phyloP scores from a whole-genome alignment of 2,113 vertebrate species.

The Neogale vison region DNA sequence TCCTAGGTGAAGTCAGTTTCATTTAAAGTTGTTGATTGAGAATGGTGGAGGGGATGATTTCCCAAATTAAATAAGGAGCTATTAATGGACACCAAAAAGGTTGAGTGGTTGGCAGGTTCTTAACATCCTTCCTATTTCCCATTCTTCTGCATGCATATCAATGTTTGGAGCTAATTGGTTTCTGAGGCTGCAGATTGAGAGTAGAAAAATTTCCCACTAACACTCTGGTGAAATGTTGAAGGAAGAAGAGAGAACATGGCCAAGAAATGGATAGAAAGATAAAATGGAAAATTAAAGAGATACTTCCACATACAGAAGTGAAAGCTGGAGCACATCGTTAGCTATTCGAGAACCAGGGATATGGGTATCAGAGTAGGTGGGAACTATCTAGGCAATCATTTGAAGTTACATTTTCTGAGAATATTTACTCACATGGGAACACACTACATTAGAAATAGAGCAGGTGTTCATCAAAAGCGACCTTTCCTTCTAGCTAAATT shows the following conservation, averaged over 20 bases:
- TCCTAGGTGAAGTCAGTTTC: not conserved
- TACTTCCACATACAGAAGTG: not conserved
- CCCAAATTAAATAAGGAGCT: not conserved
- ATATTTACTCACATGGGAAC: not conserved
- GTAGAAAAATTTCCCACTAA: conserved; percentile 4
- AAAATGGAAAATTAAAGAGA: not conserved
- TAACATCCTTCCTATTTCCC: not conserved
- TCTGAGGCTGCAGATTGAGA: not conserved
- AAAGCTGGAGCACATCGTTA: not conserved
- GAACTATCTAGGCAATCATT: not conserved
- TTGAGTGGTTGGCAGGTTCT: not conserved
- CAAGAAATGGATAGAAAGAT: not conserved
- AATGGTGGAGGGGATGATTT: not conserved
- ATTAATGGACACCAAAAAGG: not conserved
- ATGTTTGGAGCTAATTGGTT: not conserved
- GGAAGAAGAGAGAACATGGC: not conserved
- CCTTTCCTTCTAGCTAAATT: not conserved
- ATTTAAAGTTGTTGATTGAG: not conserved
- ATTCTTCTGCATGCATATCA: not conserved
- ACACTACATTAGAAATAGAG: not conserved
- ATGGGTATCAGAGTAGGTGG: not conserved
- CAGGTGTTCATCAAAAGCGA: not conserved
- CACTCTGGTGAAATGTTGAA: not conserved
- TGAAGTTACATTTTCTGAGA: not conserved
- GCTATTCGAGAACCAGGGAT: not conserved